Evolutionary conservation across 2,888 invertebrate genomes (phyloP), one percentile per base, ranked within the genome.

Genomic region (Mesorhabditis spiculigera): DNA sequence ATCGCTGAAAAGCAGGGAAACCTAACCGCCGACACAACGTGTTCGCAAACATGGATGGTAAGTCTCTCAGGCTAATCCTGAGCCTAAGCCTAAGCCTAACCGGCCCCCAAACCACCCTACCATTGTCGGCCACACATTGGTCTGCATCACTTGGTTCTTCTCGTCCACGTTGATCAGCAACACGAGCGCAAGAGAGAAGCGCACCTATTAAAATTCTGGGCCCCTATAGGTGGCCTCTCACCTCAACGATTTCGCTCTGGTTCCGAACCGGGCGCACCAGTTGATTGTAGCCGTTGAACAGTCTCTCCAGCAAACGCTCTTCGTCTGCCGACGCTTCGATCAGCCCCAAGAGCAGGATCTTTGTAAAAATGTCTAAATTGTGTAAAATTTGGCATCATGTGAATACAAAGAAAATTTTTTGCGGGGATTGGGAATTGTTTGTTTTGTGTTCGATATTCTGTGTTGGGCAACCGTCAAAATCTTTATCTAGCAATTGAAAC

Each of bases 151-250:
- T 73, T 86, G 86, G 70, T 86, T 86, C 68, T 88, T 88, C 78
- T 89, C 89, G 77, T 89, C 88, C 73, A 89, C 87, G 74, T 86
- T 88, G 73, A 89, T 89, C 41, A 89, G 86, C 72, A 89, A 86
- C 71, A 88, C 87, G 72, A 89, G 84, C 63, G 88, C 88, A 71
- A 89, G 81, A 65, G 87, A 87, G 79, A 89, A 88, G 70, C 85
- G 78, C 63, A 84, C 79, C 76, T 83, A 61, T 42, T 74, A 72
- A n/a, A 28, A 4, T 50, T 28, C 28, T 28, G 28, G 28, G 1
- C 28, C 45, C 16, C 5, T 62, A 4, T 3, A 58, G 16, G 58
- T 58, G 16, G 16, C 10, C n/a, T 13, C n/a, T 58, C 58, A 45
- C n/a, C 62, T 45, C n/a, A 65, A 44, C 45, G 43, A 5, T 50